Percentiles rank a stretch among this genome's conserved stretches.
Evolutionary conservation across 2,797 vertebrate genomes (phyloP).

Genomic region (Pseudochaenichthys georgianus): DNA sequence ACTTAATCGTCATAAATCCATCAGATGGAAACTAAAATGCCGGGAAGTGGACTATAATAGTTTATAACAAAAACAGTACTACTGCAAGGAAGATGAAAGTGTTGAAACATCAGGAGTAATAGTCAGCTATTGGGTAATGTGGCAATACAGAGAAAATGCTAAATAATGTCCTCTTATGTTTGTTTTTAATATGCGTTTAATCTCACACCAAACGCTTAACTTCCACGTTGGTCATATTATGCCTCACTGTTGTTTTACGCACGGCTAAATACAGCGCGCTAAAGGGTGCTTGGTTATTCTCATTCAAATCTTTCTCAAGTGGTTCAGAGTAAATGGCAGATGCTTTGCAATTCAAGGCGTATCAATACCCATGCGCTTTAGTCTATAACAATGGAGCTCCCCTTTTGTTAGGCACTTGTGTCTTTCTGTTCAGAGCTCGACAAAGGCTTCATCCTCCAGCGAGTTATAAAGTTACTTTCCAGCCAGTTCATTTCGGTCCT

Average conservation of each 20-base stretch:
- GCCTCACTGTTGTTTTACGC: constrained; percentile 68
- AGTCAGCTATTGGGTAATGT: not conserved
- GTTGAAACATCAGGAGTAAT: not conserved
- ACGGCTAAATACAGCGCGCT: constrained; percentile 55
- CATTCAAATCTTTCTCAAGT: constrained; percentile 83
- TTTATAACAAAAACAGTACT: too few species aligned
- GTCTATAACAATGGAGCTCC: constrained; percentile 81
- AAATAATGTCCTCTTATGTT: not conserved
- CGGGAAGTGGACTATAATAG: not conserved
- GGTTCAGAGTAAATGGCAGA: constrained; percentile 87
- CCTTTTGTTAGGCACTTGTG: constrained; percentile 84
- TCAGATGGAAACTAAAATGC: not conserved
- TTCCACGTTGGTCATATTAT: constrained; percentile 44
- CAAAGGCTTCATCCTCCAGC: constrained; percentile 88
- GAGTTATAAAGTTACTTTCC: constrained; percentile 91
- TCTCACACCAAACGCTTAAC: constrained; percentile 36
- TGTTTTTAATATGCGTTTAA: constrained; percentile 5
- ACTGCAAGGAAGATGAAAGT: not conserved
- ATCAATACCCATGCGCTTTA: constrained; percentile 85
- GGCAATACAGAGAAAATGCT: not conserved
- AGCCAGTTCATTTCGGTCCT: constrained; percentile 86
- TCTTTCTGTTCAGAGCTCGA: constrained; percentile 80
- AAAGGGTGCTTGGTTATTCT: constrained; percentile 75
- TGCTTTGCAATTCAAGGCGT: constrained; percentile 89
- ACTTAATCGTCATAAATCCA: constrained; percentile 40